Conservation (phyloP, 1,140 invertebrate species). For the Drosophila bocki region DNA sequence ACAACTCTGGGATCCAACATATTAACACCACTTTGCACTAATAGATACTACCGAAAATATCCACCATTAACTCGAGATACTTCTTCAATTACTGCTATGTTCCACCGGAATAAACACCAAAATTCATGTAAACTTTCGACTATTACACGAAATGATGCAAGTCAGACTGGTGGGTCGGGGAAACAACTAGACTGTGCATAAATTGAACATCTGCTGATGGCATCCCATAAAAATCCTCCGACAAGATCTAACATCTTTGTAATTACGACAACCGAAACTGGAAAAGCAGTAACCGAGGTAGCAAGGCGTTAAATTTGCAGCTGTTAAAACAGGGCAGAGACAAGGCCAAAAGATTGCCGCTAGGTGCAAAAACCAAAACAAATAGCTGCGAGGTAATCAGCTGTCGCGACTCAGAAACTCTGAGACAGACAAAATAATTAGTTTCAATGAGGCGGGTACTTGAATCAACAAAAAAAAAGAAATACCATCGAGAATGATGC, state of each 20-base stretch:
- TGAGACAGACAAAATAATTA: slow-evolving; percentile 66
- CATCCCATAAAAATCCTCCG: slow-evolving; percentile 47
- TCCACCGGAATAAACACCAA: slow-evolving; percentile 19
- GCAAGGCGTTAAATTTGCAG: slow-evolving; percentile 69
- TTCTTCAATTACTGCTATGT: slow-evolving; percentile 1
- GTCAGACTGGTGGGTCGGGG: background rate
- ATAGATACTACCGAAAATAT: background rate
- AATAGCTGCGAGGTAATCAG: slow-evolving; percentile 75
- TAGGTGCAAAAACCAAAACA: slow-evolving; percentile 59
- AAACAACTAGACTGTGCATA: slow-evolving; percentile 29
- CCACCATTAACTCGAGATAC: background rate
- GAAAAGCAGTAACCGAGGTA: slow-evolving; percentile 31
- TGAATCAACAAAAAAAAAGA: slow-evolving; percentile 28
- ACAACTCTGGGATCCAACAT: too few species aligned
- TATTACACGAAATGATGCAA: slow-evolving; percentile 36
- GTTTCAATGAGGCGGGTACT: slow-evolving; percentile 66
- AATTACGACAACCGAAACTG: slow-evolving; percentile 57
- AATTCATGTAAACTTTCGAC: slow-evolving; percentile 27
- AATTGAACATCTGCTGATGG: slow-evolving; percentile 47
- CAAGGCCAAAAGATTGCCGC: slow-evolving; percentile 27
- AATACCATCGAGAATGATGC: slow-evolving; percentile 39
- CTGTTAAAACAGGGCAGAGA: slow-evolving; percentile 55
- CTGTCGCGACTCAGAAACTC: slow-evolving; percentile 42
- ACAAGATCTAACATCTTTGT: slow-evolving; percentile 65
- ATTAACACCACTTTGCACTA: too few species aligned